phyloP scores from a whole-genome alignment of 1,140 invertebrate genomes.

The Pararge aegeria region DNA sequence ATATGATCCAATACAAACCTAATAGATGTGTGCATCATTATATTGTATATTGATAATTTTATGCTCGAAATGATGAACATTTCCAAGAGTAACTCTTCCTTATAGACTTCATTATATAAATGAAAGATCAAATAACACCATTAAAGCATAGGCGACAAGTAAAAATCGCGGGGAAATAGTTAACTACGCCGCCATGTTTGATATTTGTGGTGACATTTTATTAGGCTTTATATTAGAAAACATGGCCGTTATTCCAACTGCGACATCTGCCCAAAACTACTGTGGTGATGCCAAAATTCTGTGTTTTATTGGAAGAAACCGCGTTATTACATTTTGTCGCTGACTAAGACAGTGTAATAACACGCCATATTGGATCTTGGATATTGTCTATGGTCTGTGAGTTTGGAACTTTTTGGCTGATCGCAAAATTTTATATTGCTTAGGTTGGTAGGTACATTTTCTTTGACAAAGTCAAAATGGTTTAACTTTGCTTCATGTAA shows the following conservation, averaged over 20 bases:
- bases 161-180: not conserved
- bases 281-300: not conserved
- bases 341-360: slow-evolving; percentile 14
- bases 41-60: no score
- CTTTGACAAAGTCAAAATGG: no score
- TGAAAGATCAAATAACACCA: no score
- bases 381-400: not conserved
- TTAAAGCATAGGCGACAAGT: not conserved
- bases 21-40: no score
- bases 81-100: no score
- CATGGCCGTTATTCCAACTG: slow-evolving; percentile 5
- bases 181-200: not conserved
- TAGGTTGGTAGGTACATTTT: no score
- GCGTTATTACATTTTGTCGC: slow-evolving; percentile 15
- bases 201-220: slow-evolving; percentile 18
- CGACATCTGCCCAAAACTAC: slow-evolving; percentile 1
- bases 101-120: no score
- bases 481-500: no score
- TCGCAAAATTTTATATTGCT: not conserved
- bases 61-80: no score
- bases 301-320: slow-evolving; percentile 14
- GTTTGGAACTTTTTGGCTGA: not conserved
- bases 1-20: no score
- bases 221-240: slow-evolving; percentile 17
- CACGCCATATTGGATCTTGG: slow-evolving; percentile 6